These are phyloP conservation scores for Barbus barbus DNA, from an alignment of 2,113 vertebrate species.

Conservation along the genomic window DNA sequence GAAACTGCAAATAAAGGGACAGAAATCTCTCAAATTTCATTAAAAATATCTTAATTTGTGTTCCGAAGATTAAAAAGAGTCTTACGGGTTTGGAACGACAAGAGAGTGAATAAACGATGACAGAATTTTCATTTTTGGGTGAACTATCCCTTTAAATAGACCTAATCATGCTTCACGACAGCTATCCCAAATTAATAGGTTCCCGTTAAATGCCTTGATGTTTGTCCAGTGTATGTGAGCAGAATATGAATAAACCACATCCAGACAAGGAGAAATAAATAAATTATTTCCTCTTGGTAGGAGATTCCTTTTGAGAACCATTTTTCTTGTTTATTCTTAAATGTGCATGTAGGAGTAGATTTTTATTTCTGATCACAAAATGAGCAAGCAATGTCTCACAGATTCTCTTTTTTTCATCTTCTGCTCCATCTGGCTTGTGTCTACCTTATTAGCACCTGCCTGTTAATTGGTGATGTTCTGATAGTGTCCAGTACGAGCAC, in stretches of 20 bases:
- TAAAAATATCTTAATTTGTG: background rate
- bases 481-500: conserved; percentile 17
- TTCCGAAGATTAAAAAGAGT: background rate
- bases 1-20: background rate
- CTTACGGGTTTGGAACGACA: background rate
- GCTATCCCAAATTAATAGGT: conserved; percentile 57
- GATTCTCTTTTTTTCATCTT: background rate
- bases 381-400: background rate
- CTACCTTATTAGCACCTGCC: conserved; percentile 39
- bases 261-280: conserved; percentile 12
- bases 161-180: conserved; percentile 61
- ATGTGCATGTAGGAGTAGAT: background rate
- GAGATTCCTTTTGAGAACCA: background rate
- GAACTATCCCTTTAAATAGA: conserved; percentile 36
- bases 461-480: conserved; percentile 52
- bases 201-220: conserved; percentile 61
- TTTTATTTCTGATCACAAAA: background rate
- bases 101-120: background rate
- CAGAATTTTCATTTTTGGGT: background rate
- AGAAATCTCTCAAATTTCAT: background rate
- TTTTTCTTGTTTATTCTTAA: background rate
- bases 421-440: conserved; percentile 29
- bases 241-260: conserved; percentile 53
- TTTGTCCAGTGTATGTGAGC: conserved; percentile 47
- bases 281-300: background rate